Evolutionary conservation across 2,113 vertebrate genomes (phyloP).

Genomic region (Sebastes schlegelii): DNA sequence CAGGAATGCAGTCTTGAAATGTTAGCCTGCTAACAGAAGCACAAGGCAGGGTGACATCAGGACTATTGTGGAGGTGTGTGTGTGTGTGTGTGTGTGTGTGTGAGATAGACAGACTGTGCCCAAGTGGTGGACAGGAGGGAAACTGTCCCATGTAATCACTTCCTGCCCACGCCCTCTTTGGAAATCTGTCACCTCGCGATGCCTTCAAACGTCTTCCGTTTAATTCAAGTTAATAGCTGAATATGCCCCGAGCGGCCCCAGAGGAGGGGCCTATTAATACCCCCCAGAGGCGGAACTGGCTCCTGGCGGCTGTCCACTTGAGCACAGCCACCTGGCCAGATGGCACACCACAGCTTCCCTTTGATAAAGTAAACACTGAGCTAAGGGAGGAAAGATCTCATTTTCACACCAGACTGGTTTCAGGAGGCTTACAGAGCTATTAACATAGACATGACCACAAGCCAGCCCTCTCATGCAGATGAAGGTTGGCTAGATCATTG

Average conservation of each 20-base stretch:
- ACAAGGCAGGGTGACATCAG: slow-evolving; percentile 49
- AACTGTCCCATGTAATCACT: slow-evolving; percentile 58
- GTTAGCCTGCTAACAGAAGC: slow-evolving; percentile 68
- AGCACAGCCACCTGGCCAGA: slow-evolving; percentile 59
- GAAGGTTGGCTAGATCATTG: not conserved
- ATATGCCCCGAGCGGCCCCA: not conserved
- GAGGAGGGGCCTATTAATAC: slow-evolving; percentile 51
- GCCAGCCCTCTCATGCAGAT: not conserved
- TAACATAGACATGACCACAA: not conserved
- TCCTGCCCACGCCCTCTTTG: slow-evolving; percentile 64
- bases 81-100: slow-evolving; percentile 12
- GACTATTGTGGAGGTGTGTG: slow-evolving; percentile 32
- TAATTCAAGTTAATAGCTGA: slow-evolving; percentile 46
- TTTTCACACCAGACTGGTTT: slow-evolving; percentile 48
- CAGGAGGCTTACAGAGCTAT: slow-evolving; percentile 24
- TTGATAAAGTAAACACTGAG: slow-evolving; percentile 41
- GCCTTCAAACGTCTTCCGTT: slow-evolving; percentile 56
- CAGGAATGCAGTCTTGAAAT: slow-evolving; percentile 71
- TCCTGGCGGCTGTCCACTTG: slow-evolving; percentile 54
- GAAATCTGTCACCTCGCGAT: slow-evolving; percentile 69
- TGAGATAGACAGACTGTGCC: not conserved
- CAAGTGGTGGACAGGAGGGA: slow-evolving; percentile 19
- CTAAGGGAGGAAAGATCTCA: slow-evolving; percentile 59
- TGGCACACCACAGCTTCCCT: slow-evolving; percentile 29
- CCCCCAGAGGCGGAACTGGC: slow-evolving; percentile 24